Evolutionary conservation across 2,797 vertebrate species (phyloP).

Genomic region (Halcyon smyrnensis): DNA sequence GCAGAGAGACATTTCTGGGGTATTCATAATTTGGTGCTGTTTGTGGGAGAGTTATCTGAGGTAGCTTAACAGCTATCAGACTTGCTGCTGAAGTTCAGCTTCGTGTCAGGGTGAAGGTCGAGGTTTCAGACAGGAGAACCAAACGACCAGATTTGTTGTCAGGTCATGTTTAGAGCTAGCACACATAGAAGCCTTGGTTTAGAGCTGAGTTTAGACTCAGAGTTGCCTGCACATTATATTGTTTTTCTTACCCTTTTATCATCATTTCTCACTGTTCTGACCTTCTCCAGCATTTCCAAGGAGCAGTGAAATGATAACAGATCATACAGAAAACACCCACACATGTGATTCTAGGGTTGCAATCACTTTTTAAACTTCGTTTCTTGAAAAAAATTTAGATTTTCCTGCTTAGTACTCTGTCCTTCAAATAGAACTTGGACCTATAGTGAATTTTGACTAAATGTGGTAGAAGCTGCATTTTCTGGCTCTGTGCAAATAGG

Average conservation of each 20-base stretch:
- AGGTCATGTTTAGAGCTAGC: background rate
- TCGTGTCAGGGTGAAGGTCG: background rate
- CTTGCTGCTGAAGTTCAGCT: background rate
- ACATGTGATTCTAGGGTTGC: fast-evolving
- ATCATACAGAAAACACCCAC: background rate
- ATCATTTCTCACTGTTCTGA: background rate
- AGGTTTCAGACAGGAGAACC: background rate
- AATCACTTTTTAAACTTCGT: background rate
- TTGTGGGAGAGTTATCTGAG: background rate
- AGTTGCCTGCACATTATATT: background rate
- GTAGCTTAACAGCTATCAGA: background rate
- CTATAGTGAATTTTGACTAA: background rate
- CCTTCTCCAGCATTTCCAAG: background rate
- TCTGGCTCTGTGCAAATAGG: background rate
- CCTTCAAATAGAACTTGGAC: background rate
- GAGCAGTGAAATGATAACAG: background rate
- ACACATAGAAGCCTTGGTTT: background rate
- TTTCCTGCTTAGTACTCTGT: background rate
- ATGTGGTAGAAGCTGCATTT: background rate
- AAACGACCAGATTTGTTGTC: background rate
- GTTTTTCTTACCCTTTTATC: background rate
- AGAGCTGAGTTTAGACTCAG: background rate
- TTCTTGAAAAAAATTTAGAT: background rate
- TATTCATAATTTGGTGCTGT: background rate
- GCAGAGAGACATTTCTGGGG: background rate